Base-by-base conservation (phyloP, 1,140 invertebrate species). In the Papilio polytes region DNA sequence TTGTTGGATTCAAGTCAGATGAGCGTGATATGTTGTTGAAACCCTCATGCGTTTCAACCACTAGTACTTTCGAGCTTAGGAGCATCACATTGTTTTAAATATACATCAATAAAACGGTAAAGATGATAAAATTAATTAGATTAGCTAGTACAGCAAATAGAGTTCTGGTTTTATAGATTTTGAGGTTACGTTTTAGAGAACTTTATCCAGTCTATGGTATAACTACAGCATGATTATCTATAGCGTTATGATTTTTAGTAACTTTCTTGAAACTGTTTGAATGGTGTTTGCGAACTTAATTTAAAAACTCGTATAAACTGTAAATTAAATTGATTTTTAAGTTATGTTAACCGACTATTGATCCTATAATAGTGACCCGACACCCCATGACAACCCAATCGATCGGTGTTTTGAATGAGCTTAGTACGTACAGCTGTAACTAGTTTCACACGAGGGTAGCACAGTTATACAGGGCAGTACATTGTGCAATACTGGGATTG, bases 301-400 rank as follows among this genome's bases (percentile, higher is more conserved):
- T 3, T 12, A 2, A 3, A 26, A 66, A 1, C 10, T 1, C 10
- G 12, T 70, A 6, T 70, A 26, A 4, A 31, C 26, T 1, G 13
- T 70, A 70, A 70, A 70, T 36, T 70, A 70, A 18, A 31, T 1
- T 70, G 22, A 70, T 31, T 70, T 70, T 15, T 4, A 31, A 31
- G 4, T 70, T 70, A 70, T 18, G 63, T 48, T 26, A 48, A 51
- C 44, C 31, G 18, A n/a, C 9, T 76, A 76, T 46, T 26, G 74
- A 76, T 46, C 46, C 74, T 26, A 51, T 7, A 10, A 20, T 81
- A 73, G 81, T 74, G 63, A 82, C 83, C 84, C 84, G 85, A 83
- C 84, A 85, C 79, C 82, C 82, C 81, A 80, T 86, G 83, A 82
- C 84, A 83, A 41, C 80, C 79, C 80, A 77, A 86, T 84, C 83